Conservation (phyloP, 2,113 vertebrate species). For the Colius striatus region DNA sequence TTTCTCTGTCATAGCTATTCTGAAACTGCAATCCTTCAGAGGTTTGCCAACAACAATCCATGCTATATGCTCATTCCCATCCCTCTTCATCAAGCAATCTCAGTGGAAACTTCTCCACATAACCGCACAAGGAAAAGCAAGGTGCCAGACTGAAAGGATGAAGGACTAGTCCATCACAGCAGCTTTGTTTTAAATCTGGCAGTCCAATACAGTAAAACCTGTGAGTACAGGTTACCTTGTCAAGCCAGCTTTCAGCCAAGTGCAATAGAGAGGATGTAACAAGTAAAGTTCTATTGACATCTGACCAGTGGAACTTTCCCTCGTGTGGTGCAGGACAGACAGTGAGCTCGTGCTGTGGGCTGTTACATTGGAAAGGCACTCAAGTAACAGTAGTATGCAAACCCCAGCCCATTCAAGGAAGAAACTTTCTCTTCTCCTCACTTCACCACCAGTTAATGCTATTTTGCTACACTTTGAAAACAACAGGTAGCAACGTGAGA, state of each 20-base stretch:
- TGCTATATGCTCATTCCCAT: neutral
- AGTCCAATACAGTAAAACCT: neutral
- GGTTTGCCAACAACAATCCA: neutral
- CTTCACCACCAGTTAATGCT: neutral
- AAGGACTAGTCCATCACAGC: neutral
- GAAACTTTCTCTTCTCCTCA: neutral
- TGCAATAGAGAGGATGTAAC: neutral
- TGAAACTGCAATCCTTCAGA: neutral
- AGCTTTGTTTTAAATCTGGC: neutral
- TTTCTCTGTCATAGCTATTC: neutral
- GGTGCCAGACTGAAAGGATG: neutral
- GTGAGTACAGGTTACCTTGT: accelerated
- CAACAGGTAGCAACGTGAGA: neutral
- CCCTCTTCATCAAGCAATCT: neutral
- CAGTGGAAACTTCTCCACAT: neutral
- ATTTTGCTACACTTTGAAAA: neutral
- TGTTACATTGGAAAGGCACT: neutral
- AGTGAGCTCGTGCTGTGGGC: neutral
- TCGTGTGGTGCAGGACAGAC: neutral
- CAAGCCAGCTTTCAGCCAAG: neutral
- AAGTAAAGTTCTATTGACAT: neutral
- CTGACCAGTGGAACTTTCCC: neutral
- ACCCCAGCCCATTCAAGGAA: neutral
- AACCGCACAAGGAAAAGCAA: neutral
- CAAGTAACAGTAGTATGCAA: neutral